Conservation (phyloP, 2,888 invertebrate genomes). For the Pinctada fucata region DNA sequence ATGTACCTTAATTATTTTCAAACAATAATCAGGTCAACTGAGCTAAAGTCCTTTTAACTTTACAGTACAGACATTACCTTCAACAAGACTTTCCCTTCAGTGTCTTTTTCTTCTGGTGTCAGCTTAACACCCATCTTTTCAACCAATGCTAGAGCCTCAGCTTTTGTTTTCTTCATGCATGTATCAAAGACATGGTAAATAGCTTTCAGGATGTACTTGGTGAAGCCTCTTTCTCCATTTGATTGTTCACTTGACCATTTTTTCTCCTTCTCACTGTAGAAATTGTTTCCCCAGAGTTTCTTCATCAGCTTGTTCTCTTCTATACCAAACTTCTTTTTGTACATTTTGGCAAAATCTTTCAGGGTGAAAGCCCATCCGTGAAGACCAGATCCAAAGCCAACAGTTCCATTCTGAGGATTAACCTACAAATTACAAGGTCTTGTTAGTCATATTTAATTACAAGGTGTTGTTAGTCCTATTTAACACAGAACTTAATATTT, state of each 20-base stretch:
- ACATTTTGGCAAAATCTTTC: conserved; percentile 99
- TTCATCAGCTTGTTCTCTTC: conserved; percentile 95
- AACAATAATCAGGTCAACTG: too few species aligned
- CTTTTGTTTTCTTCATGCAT: conserved; percentile 63
- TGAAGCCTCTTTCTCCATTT: conserved; percentile 87
- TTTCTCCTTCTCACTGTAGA: conserved; percentile 97
- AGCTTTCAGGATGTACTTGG: conserved; percentile 98
- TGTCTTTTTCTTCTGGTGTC: conserved; percentile 96
- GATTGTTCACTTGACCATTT: conserved; percentile 87
- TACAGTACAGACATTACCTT: conserved; percentile 80
- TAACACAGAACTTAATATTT: too few species aligned
- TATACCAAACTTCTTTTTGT: conserved; percentile 97
- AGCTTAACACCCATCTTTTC: conserved; percentile 94
- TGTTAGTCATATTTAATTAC: neutral
- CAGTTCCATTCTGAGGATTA: conserved; percentile 98
- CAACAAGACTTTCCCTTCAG: conserved; percentile 95
- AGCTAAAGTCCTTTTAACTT: too few species aligned
- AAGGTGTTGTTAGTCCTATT: neutral
- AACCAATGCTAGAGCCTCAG: conserved; percentile 89
- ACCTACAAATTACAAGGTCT: conserved; percentile 78
- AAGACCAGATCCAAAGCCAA: conserved; percentile 99
- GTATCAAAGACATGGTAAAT: conserved; percentile 90
- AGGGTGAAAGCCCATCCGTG: conserved; percentile 99
- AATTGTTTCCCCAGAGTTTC: conserved; percentile 96
- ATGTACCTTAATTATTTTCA: too few species aligned